Base-by-base conservation (phyloP, 2,888 invertebrate species). In the Hirudinaria manillensis region DNA sequence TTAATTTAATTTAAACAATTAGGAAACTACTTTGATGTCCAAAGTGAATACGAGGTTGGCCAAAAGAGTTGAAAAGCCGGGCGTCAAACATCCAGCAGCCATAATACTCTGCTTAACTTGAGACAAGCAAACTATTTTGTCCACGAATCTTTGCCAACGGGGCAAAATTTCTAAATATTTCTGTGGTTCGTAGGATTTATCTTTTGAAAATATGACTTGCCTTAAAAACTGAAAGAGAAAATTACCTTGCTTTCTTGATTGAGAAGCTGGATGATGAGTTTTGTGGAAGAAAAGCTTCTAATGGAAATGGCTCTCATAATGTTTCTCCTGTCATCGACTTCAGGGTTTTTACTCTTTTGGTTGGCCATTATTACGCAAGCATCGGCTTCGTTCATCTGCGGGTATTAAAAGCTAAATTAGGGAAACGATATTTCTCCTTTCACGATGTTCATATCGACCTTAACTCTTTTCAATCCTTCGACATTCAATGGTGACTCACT, bases 21-120 rank as follows among this genome's bases (percentile, higher is more conserved):
- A 27, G 2, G 24, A 10, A 19, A 24, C 29, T 27, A 61, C 61
- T 10, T 24, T 24, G 29, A 61, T 27, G 24, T 24, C 24, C 61
- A 61, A 29, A 4, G 61, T 61, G 29, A 61, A 61, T 1, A 61
- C 61, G 6, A 61, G 61, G n/a, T 61, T 61, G 61, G 61, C 61
- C 29, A 61, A 29, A 61, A 61, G 61, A 61, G 61, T 61, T 29
- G 61, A 61, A 61, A 61, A 61, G 2, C 61, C 61, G 6, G 61
- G 61, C 29, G 29, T 61, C 61, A 61, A 29, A 61, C 61, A 27
- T 61, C 61, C 61, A 27, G 61, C 61, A 10, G 61, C 61, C 61
- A 61, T 61, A n/a, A 61, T 24, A 27, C 61, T 29, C 61, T 27
- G 61, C 10, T 61, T 61, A n/a, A 61, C 61, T 19, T 61, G 61